Evolutionary conservation across 2,113 vertebrate genomes (phyloP).

Genomic region (Scolopax mira): DNA sequence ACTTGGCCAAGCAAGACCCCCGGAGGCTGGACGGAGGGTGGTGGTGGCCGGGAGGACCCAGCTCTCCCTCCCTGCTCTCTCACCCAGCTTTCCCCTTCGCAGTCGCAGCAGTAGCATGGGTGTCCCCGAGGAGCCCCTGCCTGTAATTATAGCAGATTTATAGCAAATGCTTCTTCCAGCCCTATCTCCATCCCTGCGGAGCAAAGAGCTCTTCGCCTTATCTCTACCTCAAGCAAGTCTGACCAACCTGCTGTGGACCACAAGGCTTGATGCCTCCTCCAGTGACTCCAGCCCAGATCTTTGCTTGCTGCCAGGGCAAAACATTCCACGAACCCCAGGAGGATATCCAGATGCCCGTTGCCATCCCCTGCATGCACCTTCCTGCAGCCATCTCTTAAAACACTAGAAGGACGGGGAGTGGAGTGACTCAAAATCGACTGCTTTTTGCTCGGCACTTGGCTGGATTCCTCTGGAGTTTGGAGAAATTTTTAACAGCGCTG

Average conservation of each 20-base stretch:
- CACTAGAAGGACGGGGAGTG: background rate
- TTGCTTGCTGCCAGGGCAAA: background rate
- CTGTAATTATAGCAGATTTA: background rate
- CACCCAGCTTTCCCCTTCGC: background rate
- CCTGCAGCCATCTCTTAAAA: background rate
- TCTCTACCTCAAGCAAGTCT: background rate
- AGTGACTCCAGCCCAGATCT: background rate
- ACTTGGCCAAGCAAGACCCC: background rate
- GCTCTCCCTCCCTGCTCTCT: background rate
- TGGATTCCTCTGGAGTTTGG: background rate
- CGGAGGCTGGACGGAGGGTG: accelerated
- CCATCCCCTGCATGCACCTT: background rate
- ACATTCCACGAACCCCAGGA: accelerated
- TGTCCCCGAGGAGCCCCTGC: background rate
- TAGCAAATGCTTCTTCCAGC: background rate
- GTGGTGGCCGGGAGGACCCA: background rate
- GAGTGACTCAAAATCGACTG: background rate
- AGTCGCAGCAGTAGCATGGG: background rate
- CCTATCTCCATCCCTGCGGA: accelerated
- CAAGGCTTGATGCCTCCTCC: background rate
- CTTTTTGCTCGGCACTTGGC: background rate
- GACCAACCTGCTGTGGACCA: no score
- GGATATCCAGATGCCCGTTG: accelerated
- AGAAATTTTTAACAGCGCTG: conserved; percentile 1
- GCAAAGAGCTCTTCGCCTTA: background rate